Evolutionary conservation across 2,888 invertebrate genomes (phyloP), one percentile per base, ranked within the genome.

Genomic region (Baronia brevicornis): DNA sequence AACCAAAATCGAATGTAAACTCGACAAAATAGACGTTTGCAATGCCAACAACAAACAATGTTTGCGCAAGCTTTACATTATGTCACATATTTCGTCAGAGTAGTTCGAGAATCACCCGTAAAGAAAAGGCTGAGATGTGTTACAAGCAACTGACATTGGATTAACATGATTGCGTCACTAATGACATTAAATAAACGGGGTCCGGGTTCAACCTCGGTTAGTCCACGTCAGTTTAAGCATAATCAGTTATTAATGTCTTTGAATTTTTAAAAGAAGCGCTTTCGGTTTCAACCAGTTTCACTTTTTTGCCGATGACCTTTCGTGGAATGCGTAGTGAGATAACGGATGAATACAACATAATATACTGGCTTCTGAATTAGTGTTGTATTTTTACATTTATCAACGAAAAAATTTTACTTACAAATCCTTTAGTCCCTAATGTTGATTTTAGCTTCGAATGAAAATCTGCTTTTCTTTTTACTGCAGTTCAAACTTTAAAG

Each of bases 291-390:
- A 61, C 60, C 65, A 66, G 69, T 80, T 79, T 80, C 79, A 74
- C 80, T 82, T 80, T 79, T 62, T 56, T 73, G 67, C 59, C 61
- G 69, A 62, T 64, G 71, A 75, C 75, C 75, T 78, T 77, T 75
- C 44, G 54, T 55, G 61, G 72, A 72, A 71, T 77, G 64, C 51
- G 58, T 55, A 54, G 49, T 63, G 63, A 70, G 65, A 72, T 73
- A 71, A 72, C 64, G 40, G 52, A 70, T 68, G 64, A 71, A 68
- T 70, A 67, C 65, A 68, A 65, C 61, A 69, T 72, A 35, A 6
- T 17, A 33, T 37, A 43, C 46, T 44, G 40, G 34, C 36, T 46
- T 41, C 39, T 5, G 6, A 9, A 12, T 22, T 21, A 21, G 27
- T 12, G 14, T 27, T 27, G 13, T 10, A n/a, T 7, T 21, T n/a